phyloP scores from a whole-genome alignment of 1,140 invertebrate genomes.

The Mylabris phalerata region DNA sequence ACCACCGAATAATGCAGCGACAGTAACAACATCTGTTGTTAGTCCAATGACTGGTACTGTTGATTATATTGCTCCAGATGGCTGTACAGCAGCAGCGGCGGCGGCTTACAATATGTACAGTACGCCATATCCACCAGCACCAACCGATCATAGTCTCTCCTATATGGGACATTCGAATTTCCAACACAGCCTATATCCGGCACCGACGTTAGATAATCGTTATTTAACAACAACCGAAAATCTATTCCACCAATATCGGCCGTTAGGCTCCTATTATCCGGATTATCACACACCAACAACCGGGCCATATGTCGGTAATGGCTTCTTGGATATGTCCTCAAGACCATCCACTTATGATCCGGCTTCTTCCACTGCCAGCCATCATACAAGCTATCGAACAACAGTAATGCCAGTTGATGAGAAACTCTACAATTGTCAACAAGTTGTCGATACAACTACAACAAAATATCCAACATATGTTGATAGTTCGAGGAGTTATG shows the following conservation, averaged over 20 bases:
- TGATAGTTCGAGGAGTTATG: conserved; percentile 48
- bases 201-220: conserved; percentile 63
- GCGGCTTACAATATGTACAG: conserved; percentile 77
- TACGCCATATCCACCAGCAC: conserved; percentile 65
- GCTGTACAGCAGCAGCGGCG: conserved; percentile 43
- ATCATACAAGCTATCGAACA: conserved; percentile 44
- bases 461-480: conserved; percentile 44
- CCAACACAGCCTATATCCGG: conserved; percentile 61
- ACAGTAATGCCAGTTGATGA: conserved; percentile 49
- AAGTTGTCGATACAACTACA: conserved; percentile 43
- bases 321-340: conserved; percentile 64
- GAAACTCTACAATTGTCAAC: conserved; percentile 57
- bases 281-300: conserved; percentile 58
- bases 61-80: conserved; percentile 59
- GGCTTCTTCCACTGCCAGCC: conserved; percentile 47
- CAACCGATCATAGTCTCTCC: conserved; percentile 55
- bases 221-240: conserved; percentile 72
- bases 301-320: conserved; percentile 65
- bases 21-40: conserved; percentile 33
- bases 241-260: conserved; percentile 79
- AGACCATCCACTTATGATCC: conserved; percentile 47
- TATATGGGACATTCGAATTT: conserved; percentile 72
- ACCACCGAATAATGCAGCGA: conserved; percentile 20
- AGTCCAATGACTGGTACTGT: conserved; percentile 47
- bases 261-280: conserved; percentile 66